Base-by-base conservation (phyloP, 2,888 invertebrate genomes). In the Orthosia gothica region DNA sequence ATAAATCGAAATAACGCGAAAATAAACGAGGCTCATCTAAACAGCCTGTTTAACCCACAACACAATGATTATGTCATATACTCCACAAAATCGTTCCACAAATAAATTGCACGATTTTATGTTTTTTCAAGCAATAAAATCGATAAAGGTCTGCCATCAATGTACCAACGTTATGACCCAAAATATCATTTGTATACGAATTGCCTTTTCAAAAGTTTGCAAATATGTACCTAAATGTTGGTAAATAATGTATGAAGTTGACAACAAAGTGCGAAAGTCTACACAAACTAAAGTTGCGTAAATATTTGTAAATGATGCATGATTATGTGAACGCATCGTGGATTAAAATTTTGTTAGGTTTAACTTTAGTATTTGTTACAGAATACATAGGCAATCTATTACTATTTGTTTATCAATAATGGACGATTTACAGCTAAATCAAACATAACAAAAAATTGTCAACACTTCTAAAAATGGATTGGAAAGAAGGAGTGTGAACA, bases 181-280 rank as follows among this genome's bases (percentile, higher is more conserved):
- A 66, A 86, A 74, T 74, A 63, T 23, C 64, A 75, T 87, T 76
- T 82, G 85, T 76, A 79, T 85, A 74, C 79, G 62, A 84, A 85
- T 84, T 71, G 76, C 66, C 74, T 76, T 75, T 84, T 86, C 70
- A 74, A 50, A 63, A 72, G 55, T 57, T 69, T 26, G 59, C 32
- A 70, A 70, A 74, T 70, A 68, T 52, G 66, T 68, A 47, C 63
- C 20, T 40, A 45, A 55, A 55, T 59, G 75, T 67, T 67, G 58
- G 65, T 74, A 71, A 81, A 72, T 82, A 76, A 76, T 76, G 67
- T 64, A 80, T 64, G 54, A 64, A 71, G 50, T 59, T 66, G 45
- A 45, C 3, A 66, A 62, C 26, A n/a, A 63, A 67, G 32, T 13
- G 1, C 12, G 20, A 20, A 26, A 65, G 4, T 4, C 50, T n/a